These are phyloP conservation scores for Gambusia yucatana DNA, from an alignment of 2,797 vertebrate species.

Conservation along the genomic window DNA sequence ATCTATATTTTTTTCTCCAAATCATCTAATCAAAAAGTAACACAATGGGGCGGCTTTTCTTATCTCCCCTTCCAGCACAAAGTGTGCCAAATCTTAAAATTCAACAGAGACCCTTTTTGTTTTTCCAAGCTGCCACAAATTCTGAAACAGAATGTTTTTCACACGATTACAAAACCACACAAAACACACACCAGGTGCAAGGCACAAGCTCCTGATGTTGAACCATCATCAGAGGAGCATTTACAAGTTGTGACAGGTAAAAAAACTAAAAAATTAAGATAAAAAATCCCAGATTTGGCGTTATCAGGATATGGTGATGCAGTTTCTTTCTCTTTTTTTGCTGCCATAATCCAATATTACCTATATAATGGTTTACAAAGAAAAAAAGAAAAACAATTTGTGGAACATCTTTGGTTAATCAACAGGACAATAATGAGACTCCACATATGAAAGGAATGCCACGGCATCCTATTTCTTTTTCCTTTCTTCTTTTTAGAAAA, in stretches of 20 bases:
- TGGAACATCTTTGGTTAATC: background rate
- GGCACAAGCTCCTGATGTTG: background rate
- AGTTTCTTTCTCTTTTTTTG: background rate
- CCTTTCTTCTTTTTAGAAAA: background rate
- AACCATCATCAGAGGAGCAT: background rate
- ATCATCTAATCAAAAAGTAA: background rate
- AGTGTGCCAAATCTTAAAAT: background rate
- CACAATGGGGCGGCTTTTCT: background rate
- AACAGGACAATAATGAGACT: too few relatives aligned
- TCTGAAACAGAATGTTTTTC: background rate
- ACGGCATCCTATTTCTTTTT: background rate
- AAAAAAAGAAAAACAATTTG: background rate
- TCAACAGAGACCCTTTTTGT: background rate
- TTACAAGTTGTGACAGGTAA: background rate
- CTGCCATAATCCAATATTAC: background rate
- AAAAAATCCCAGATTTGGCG: background rate
- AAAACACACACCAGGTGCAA: background rate
- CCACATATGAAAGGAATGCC: background rate
- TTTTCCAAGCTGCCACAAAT: constrained; percentile 5
- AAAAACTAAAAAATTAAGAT: too few relatives aligned
- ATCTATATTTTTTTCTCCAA: background rate
- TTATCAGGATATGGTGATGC: background rate
- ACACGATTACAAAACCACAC: background rate
- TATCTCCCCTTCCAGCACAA: background rate
- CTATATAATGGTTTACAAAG: background rate